These are phyloP conservation scores for Melanerpes aurifrons DNA, from an alignment of 2,113 vertebrate species.

Conservation along the genomic window DNA sequence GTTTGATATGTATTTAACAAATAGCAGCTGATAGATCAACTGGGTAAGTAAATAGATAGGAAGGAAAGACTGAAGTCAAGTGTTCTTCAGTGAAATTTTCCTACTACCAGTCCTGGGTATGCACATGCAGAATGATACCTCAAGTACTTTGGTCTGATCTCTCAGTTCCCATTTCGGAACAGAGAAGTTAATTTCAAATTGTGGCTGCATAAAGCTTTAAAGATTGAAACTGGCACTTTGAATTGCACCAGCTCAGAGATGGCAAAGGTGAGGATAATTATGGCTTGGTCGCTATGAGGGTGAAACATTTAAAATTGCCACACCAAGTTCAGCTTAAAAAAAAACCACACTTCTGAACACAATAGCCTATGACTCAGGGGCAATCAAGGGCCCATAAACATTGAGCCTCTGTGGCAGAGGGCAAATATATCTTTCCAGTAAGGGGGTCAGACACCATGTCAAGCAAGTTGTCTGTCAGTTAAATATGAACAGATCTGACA, in stretches of 20 bases:
- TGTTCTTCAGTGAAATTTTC: constrained; percentile 18
- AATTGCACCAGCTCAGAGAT: not conserved
- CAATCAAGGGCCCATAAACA: constrained; percentile 47
- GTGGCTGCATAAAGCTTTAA: not conserved
- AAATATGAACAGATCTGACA: constrained; percentile 3
- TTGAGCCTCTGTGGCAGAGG: constrained; percentile 19
- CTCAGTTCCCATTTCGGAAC: not conserved
- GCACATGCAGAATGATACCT: not conserved
- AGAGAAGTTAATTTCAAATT: not conserved
- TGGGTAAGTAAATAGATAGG: not conserved
- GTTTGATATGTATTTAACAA: constrained; percentile 2
- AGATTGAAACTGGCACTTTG: not conserved
- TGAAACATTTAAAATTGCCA: not conserved
- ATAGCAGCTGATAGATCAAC: not conserved
- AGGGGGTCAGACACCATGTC: constrained; percentile 8
- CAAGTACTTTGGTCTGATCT: not conserved
- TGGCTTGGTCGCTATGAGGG: not conserved
- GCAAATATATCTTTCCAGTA: constrained; percentile 31
- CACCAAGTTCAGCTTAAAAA: not conserved
- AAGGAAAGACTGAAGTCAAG: constrained; percentile 27
- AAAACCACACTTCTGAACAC: constrained; percentile 28
- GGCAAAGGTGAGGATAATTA: not conserved
- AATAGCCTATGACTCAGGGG: constrained; percentile 7
- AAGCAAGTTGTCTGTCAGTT: not conserved
- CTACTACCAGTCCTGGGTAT: not conserved